Conservation (phyloP, 2,888 invertebrate genomes). For the Volucella inanis region DNA sequence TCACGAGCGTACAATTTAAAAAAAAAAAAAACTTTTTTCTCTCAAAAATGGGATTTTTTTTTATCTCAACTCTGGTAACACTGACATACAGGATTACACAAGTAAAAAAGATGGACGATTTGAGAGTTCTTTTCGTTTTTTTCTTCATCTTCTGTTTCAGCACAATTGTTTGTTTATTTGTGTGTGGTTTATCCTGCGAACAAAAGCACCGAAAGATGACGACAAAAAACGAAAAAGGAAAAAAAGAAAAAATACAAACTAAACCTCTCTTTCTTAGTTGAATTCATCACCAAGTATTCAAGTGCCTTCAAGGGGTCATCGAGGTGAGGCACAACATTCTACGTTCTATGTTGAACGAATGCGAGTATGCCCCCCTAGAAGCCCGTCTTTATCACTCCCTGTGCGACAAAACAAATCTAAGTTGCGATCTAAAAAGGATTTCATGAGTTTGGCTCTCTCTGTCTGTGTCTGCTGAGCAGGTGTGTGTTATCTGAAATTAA, state of each 20-base stretch:
- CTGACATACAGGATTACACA: too few species aligned
- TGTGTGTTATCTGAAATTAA: slow-evolving; percentile 74
- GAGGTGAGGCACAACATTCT: slow-evolving; percentile 19
- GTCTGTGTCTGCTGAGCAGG: slow-evolving; percentile 32
- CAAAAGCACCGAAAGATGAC: slow-evolving; percentile 48
- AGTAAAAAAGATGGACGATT: slow-evolving; percentile 42
- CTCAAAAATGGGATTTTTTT: too few species aligned
- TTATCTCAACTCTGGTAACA: too few species aligned
- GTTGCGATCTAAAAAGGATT: slow-evolving; percentile 73
- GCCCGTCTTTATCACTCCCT: neutral
- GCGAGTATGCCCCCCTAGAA: neutral
- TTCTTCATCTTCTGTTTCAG: neutral
- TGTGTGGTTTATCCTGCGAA: slow-evolving; percentile 48
- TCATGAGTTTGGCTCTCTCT: slow-evolving; percentile 40
- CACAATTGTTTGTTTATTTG: slow-evolving; percentile 54
- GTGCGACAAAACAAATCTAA: slow-evolving; percentile 58
- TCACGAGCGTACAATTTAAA: too few species aligned
- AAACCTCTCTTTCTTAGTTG: slow-evolving; percentile 29
- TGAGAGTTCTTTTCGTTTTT: slow-evolving; percentile 22
- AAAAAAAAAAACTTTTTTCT: too few species aligned
- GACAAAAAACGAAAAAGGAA: slow-evolving; percentile 7
- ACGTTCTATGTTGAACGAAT: neutral
- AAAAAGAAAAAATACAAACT: slow-evolving; percentile 10
- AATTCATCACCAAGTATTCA: slow-evolving; percentile 44
- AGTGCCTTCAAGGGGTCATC: slow-evolving; percentile 60